A percentile compares a stretch with the other conserved stretches of the same genome.
These are phyloP conservation scores for Oceanodroma leucorhoa DNA, from an alignment of 2,797 vertebrate genomes.

Conservation along the genomic window DNA sequence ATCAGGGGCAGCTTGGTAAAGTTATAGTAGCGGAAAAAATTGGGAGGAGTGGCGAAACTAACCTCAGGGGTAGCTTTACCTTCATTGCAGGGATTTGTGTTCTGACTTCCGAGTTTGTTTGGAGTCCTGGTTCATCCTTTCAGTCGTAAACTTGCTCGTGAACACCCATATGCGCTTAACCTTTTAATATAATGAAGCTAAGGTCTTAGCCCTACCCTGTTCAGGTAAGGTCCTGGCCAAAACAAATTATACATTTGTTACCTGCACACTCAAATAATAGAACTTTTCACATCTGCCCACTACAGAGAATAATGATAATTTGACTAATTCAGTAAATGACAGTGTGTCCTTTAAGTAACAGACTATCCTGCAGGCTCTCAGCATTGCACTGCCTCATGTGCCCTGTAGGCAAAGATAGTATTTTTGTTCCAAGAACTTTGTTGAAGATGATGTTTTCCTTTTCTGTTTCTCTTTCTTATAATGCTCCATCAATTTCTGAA, in stretches of 20 bases:
- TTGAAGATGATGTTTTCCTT: neutral
- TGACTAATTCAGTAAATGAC: neutral
- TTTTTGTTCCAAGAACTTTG: neutral
- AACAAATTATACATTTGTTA: neutral
- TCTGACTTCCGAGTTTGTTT: neutral
- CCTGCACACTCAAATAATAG: neutral
- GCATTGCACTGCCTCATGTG: neutral
- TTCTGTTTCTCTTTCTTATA: neutral
- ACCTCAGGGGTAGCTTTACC: neutral
- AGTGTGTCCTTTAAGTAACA: neutral
- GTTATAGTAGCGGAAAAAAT: neutral
- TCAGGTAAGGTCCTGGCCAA: neutral
- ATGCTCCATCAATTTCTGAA: neutral
- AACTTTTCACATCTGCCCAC: neutral
- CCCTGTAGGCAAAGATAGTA: neutral
- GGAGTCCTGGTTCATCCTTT: neutral
- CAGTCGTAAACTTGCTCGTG: neutral
- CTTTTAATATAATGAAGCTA: neutral
- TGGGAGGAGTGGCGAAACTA: neutral
- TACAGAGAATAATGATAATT: neutral
- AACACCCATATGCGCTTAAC: neutral
- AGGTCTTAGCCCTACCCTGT: neutral
- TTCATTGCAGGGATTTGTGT: neutral
- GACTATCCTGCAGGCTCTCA: neutral
- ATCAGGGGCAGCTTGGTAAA: neutral